A percentile compares a stretch with the other conserved stretches of the same genome.
These are phyloP conservation scores for Macrocentrus cingulum DNA, from an alignment of 1,140 invertebrate genomes.

Conservation along the genomic window DNA sequence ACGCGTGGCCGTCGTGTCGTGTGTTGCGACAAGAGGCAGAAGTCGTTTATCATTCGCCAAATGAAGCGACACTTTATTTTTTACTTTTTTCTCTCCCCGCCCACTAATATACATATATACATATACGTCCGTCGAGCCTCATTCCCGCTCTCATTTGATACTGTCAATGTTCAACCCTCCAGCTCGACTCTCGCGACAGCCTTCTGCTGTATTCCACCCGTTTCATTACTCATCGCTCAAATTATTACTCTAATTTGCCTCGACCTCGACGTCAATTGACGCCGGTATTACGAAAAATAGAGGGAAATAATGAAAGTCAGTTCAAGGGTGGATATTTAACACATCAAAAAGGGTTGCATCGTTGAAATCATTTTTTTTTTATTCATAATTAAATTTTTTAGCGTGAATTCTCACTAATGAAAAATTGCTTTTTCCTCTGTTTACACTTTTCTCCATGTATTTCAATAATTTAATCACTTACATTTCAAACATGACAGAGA, in stretches of 20 bases:
- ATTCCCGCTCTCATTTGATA: slow-evolving; percentile 25
- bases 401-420: too few species aligned
- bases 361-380: too few species aligned
- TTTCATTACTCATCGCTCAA: slow-evolving; percentile 25
- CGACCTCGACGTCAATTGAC: slow-evolving; percentile 2
- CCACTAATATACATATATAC: not conserved
- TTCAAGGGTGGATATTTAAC: too few species aligned
- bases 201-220: slow-evolving; percentile 19
- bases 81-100: not conserved
- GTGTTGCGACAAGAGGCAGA: slow-evolving; percentile 17
- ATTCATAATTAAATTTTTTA: too few species aligned
- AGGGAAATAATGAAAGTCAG: too few species aligned
- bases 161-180: slow-evolving; percentile 23
- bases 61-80: slow-evolving; percentile 26
- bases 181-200: slow-evolving; percentile 1
- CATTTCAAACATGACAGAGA: too few species aligned
- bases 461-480: too few species aligned
- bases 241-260: slow-evolving; percentile 27
- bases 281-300: not conserved
- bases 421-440: too few species aligned
- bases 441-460: too few species aligned
- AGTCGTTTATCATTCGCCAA: slow-evolving; percentile 19
- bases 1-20: not conserved
- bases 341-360: too few species aligned
- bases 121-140: not conserved